These are phyloP conservation scores for Microcebus tavaratra DNA, from an alignment of 2,113 vertebrate genomes.

Conservation along the genomic window DNA sequence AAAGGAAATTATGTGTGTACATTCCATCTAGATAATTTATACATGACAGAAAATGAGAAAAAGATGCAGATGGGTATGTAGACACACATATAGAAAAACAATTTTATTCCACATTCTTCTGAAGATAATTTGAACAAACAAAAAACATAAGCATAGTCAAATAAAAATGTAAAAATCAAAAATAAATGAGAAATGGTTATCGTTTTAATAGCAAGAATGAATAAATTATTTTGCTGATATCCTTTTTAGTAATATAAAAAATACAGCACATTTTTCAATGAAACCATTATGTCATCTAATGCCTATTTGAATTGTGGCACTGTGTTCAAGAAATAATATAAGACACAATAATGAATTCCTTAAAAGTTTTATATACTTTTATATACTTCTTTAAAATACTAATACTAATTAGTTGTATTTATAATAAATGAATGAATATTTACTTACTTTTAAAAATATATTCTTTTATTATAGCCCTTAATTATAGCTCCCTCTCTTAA, in stretches of 20 bases:
- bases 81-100: neutral
- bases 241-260: neutral
- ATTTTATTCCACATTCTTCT: neutral
- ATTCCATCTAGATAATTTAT: neutral
- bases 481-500: neutral
- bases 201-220: neutral
- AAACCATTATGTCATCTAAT: neutral
- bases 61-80: neutral
- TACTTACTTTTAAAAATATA: neutral
- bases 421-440: neutral
- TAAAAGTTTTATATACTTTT: neutral
- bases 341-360: neutral
- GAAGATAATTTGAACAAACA: neutral
- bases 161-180: neutral
- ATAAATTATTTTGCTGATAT: neutral
- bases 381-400: neutral
- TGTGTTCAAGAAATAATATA: neutral
- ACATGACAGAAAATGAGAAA: neutral
- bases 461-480: neutral
- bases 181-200: neutral
- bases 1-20: neutral
- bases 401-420: neutral
- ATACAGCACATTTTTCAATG: neutral
- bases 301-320: neutral
- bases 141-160: neutral